A percentile compares a stretch with the other conserved stretches of the same genome.
Evolutionary conservation across 1,140 invertebrate genomes (phyloP).

Genomic region (Battus philenor): DNA sequence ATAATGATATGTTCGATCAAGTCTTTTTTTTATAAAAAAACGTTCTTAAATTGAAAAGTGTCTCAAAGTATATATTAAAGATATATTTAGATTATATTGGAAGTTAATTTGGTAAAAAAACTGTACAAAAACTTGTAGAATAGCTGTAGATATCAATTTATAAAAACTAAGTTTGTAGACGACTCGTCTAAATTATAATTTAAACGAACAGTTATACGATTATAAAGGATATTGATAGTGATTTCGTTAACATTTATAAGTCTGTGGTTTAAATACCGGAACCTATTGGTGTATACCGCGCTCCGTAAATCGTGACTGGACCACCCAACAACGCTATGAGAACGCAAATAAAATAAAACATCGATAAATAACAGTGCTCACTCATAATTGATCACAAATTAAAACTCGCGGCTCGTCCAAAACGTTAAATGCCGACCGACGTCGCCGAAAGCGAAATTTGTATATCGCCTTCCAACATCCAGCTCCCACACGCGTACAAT

Average conservation of each 20-base stretch:
- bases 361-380: constrained; percentile 71
- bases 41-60: too few species aligned
- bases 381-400: constrained; percentile 76
- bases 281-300: constrained; percentile 57
- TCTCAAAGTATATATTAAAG: too few species aligned
- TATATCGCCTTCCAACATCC: constrained; percentile 24
- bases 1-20: constrained; percentile 51
- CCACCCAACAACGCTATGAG: constrained; percentile 65
- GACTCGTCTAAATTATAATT: too few species aligned
- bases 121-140: too few species aligned
- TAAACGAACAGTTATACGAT: too few species aligned
- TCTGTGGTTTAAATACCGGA: constrained; percentile 60
- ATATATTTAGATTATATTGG: too few species aligned
- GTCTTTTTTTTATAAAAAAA: too few species aligned
- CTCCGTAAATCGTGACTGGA: constrained; percentile 66
- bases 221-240: background rate
- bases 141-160: too few species aligned
- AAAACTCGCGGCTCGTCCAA: constrained; percentile 65
- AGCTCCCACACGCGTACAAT: constrained; percentile 25
- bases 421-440: constrained; percentile 57
- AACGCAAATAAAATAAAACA: constrained; percentile 72
- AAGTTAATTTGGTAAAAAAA: too few species aligned
- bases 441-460: constrained; percentile 67
- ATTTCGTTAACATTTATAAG: constrained; percentile 25
- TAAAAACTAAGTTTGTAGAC: too few species aligned